Percentiles rank a stretch among this genome's conserved stretches.
phyloP scores from a whole-genome alignment of 37 sponge, comb jelly and placozoan genomes.

The Tethya wilhelma region DNA sequence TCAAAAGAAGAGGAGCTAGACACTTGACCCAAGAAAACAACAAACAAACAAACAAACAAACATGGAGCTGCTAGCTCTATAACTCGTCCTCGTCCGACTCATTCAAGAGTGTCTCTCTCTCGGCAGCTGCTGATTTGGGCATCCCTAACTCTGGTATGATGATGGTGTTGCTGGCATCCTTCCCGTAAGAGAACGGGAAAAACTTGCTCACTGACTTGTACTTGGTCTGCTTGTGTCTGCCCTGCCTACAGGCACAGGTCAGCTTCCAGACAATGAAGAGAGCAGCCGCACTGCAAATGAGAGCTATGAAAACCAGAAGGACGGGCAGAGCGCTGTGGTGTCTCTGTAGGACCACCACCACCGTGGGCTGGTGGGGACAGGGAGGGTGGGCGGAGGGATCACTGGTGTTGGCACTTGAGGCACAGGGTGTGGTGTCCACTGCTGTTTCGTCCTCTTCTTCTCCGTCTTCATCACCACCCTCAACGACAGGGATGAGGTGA shows the following conservation, averaged over 20 bases:
- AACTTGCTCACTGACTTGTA: constrained; percentile 60
- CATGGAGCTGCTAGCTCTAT: too few relatives aligned
- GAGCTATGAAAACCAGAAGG: background rate
- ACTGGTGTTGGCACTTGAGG: background rate
- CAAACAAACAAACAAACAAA: too few relatives aligned
- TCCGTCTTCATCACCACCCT: too few relatives aligned
- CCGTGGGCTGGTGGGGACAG: background rate
- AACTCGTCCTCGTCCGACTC: constrained; percentile 65
- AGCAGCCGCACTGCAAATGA: background rate
- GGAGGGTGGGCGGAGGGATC: background rate
- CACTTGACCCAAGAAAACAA: background rate
- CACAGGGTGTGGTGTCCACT: background rate
- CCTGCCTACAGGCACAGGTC: background rate
- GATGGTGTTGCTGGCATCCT: background rate
- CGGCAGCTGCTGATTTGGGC: constrained; percentile 46
- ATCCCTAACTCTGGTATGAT: constrained; percentile 54
- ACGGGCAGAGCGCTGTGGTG: background rate
- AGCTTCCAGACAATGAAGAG: background rate
- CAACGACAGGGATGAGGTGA: too few relatives aligned
- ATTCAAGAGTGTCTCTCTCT: constrained; percentile 53
- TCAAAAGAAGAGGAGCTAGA: too few relatives aligned
- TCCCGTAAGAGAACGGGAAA: constrained; percentile 36
- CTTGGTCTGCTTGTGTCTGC: background rate
- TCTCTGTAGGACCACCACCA: background rate
- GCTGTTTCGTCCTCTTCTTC: background rate